A percentile compares a stretch with the other conserved stretches of the same genome.
Evolutionary conservation across 1,140 invertebrate species (phyloP).

Genomic region (Zaprionus lachaisei): DNA sequence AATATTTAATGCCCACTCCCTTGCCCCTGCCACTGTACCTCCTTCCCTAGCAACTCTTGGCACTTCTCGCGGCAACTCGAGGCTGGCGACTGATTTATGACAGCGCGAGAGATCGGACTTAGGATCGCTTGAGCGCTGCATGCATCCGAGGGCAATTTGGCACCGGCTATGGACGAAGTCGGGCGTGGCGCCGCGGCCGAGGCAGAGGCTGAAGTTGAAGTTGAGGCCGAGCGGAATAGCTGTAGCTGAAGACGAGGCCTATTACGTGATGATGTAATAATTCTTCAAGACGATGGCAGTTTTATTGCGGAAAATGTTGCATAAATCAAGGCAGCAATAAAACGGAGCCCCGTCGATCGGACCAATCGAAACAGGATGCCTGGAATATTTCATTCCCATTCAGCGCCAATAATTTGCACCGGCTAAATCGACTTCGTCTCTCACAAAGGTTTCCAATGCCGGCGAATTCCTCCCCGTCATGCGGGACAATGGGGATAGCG

Average conservation of each 20-base stretch:
- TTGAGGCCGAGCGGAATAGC: conserved; percentile 17
- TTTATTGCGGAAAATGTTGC: conserved; percentile 80
- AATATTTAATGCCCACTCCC: conserved; percentile 66
- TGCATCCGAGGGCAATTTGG: conserved; percentile 65
- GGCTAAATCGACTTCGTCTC: conserved; percentile 39
- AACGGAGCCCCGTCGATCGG: conserved; percentile 58
- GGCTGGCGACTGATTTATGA: conserved; percentile 75
- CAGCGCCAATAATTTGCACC: conserved; percentile 62
- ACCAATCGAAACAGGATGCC: conserved; percentile 67
- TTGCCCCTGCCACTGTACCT: conserved; percentile 4
- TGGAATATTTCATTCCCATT: conserved; percentile 65
- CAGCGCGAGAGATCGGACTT: conserved; percentile 61
- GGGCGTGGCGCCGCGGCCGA: conserved; percentile 67
- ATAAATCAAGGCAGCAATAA: conserved; percentile 80
- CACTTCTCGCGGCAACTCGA: conserved; percentile 42
- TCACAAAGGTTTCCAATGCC: conserved; percentile 47
- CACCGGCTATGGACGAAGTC: conserved; percentile 18
- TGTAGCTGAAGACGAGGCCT: conserved; percentile 46
- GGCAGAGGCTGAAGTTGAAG: conserved; percentile 30
- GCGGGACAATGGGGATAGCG: conserved; percentile 55
- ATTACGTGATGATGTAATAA: conserved; percentile 82
- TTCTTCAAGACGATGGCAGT: conserved; percentile 75
- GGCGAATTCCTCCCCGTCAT: conserved; percentile 62
- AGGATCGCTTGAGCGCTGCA: conserved; percentile 40
- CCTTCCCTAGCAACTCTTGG: neutral